These are phyloP conservation scores for Phoxinus dragarum DNA, from an alignment of 2,797 vertebrate genomes.

Conservation along the genomic window DNA sequence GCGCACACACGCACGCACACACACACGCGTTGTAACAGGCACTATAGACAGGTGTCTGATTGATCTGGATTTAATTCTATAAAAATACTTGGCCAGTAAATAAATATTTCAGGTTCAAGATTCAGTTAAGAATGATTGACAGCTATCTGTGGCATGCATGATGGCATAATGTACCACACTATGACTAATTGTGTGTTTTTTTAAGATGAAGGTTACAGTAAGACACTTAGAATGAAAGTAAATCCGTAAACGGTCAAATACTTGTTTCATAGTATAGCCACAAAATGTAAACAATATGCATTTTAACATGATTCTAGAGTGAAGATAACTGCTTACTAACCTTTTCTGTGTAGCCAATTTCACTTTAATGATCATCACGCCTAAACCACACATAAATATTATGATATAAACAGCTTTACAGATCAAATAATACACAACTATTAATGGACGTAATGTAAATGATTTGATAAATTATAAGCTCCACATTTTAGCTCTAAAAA, in stretches of 20 bases:
- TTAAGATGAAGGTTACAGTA: background rate
- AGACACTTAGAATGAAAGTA: background rate
- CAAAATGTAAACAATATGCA: background rate
- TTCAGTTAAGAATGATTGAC: background rate
- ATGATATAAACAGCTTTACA: background rate
- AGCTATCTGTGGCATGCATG: background rate
- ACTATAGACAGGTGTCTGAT: conserved; percentile 20
- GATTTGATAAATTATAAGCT: background rate
- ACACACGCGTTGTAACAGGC: background rate
- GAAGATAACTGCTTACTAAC: background rate
- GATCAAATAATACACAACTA: background rate
- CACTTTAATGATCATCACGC: background rate
- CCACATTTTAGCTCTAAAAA: background rate
- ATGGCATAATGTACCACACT: background rate
- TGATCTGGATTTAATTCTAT: background rate
- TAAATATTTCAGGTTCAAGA: background rate
- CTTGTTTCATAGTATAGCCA: background rate
- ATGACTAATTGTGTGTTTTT: background rate
- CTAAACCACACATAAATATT: background rate
- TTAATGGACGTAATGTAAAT: background rate
- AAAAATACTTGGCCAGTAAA: background rate
- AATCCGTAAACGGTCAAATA: background rate
- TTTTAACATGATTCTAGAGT: background rate
- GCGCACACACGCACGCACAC: conserved; percentile 43
- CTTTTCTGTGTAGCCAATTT: background rate